phyloP scores from a whole-genome alignment of 1,140 invertebrate genomes.

The Lerema accius region DNA sequence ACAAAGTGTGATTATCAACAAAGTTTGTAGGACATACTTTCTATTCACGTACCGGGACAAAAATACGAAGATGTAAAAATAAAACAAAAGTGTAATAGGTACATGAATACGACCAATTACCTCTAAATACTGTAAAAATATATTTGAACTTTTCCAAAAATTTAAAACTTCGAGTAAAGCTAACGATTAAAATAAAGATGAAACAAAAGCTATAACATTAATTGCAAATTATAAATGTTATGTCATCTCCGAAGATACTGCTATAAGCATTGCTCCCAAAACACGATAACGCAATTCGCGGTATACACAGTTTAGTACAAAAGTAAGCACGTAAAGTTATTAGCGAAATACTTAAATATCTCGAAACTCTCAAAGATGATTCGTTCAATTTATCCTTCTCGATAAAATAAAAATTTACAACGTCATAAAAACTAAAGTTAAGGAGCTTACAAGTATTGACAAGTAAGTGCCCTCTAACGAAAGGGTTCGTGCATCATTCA shows the following conservation, averaged over 20 bases:
- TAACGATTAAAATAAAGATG: too few relatives aligned
- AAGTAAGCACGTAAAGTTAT: not conserved
- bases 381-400: slow-evolving; percentile 26
- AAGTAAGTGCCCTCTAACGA: slow-evolving; percentile 32
- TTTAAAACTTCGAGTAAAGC: too few relatives aligned
- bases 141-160: slow-evolving; percentile 8
- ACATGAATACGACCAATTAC: not conserved
- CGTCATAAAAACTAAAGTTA: slow-evolving; percentile 21
- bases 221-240: not conserved
- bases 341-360: not conserved
- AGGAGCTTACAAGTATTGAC: slow-evolving; percentile 10
- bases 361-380: slow-evolving; percentile 12
- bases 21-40: too few relatives aligned
- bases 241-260: not conserved
- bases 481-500: slow-evolving; percentile 35
- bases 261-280: not conserved
- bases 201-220: not conserved
- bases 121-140: slow-evolving; percentile 12
- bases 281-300: not conserved
- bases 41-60: too few relatives aligned
- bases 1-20: not conserved
- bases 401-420: slow-evolving; percentile 28
- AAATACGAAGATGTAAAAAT: too few relatives aligned
- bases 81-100: too few relatives aligned
- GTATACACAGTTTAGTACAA: not conserved